These are phyloP conservation scores for Nerophis ophidion DNA, from an alignment of 2,113 vertebrate species.

Conservation along the genomic window DNA sequence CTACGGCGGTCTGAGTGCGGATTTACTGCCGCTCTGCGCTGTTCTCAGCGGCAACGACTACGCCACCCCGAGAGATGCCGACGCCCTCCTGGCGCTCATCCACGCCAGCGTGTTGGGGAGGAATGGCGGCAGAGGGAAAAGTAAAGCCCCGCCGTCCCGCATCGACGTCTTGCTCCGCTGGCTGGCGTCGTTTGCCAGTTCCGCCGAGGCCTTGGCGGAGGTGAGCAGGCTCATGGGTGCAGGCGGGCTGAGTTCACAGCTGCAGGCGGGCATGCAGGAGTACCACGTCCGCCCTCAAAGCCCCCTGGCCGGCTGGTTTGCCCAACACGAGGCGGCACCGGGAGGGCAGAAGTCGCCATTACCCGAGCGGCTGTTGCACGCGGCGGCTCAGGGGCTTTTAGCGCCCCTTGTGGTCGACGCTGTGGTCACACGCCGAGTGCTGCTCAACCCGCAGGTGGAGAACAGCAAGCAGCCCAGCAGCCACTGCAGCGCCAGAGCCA, in stretches of 20 bases:
- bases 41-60: conserved; percentile 86
- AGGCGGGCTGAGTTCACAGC: conserved; percentile 56
- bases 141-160: conserved; percentile 48
- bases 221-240: conserved; percentile 52
- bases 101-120: conserved; percentile 21
- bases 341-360: conserved; percentile 51
- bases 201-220: conserved; percentile 63
- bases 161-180: conserved; percentile 78
- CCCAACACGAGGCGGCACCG: conserved; percentile 33
- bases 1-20: conserved; percentile 69
- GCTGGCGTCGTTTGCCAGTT: conserved; percentile 74
- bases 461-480: conserved; percentile 78
- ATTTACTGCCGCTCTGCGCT: conserved; percentile 83
- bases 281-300: conserved; percentile 71
- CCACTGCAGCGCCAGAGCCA: conserved; percentile 68
- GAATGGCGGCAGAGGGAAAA: conserved; percentile 40
- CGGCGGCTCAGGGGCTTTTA: conserved; percentile 69
- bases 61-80: conserved; percentile 51
- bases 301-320: conserved; percentile 76
- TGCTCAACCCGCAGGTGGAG: conserved; percentile 87
- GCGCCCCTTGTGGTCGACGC: conserved; percentile 75
- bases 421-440: conserved; percentile 72
- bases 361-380: conserved; percentile 70
- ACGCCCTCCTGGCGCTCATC: conserved; percentile 64
- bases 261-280: conserved; percentile 74